Conservation (phyloP, 2,797 vertebrate species). For the Columba guinea region DNA sequence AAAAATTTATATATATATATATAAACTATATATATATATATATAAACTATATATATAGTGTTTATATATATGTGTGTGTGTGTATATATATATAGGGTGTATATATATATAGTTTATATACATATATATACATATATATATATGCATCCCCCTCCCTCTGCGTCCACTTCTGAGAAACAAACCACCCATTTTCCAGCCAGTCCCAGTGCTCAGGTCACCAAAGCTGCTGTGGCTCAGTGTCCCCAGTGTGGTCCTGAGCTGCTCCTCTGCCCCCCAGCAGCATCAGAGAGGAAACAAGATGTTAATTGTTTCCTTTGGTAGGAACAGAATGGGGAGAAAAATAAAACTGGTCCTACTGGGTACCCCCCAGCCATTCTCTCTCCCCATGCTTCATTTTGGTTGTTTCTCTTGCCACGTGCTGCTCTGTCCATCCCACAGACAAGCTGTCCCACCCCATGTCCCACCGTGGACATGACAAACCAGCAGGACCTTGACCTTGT, state of each 20-base stretch:
- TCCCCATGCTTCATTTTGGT: neutral
- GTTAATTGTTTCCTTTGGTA: neutral
- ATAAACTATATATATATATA: too few relatives aligned
- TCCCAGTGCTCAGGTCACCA: neutral
- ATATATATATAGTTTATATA: too few relatives aligned
- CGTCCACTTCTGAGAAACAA: neutral
- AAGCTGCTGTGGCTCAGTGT: neutral
- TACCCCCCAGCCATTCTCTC: too few relatives aligned
- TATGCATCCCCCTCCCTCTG: fast-evolving
- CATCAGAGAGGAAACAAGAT: neutral
- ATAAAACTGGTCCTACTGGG: neutral
- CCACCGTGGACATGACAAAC: neutral
- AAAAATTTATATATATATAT: too few relatives aligned
- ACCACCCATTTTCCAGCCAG: neutral
- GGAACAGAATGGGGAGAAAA: neutral
- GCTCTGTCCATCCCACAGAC: neutral
- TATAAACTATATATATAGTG: too few relatives aligned
- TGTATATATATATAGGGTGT: too few relatives aligned
- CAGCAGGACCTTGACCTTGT: fast-evolving
- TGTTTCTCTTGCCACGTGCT: neutral
- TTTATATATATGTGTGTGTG: too few relatives aligned
- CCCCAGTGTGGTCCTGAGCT: neutral
- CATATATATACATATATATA: too few relatives aligned
- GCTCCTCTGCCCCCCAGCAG: neutral
- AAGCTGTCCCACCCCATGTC: neutral